phyloP scores from a whole-genome alignment of 2,113 vertebrate species.

The Podarcis raffonei region DNA sequence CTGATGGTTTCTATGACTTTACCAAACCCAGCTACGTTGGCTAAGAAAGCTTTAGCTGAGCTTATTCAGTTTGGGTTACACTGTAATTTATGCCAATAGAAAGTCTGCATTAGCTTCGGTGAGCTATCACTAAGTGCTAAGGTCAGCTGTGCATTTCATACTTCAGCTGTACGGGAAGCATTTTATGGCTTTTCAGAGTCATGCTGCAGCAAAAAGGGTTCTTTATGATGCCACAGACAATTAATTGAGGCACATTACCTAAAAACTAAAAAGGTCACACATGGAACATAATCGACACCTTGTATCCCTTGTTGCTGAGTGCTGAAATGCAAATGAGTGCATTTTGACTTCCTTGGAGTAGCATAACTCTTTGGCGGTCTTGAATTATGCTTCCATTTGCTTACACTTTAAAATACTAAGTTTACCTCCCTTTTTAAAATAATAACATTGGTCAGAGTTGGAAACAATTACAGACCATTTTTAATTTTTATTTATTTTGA shows the following conservation, averaged over 20 bases:
- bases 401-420: conserved; percentile 67
- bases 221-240: conserved; percentile 77
- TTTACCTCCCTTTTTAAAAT: conserved; percentile 50
- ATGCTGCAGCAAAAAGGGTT: conserved; percentile 61
- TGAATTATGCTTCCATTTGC: conserved; percentile 66
- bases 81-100: conserved; percentile 64
- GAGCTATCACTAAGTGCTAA: conserved; percentile 67
- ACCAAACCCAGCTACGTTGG: conserved; percentile 29
- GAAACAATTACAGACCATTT: conserved; percentile 22
- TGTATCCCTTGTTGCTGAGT: conserved; percentile 73
- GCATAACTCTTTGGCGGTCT: conserved; percentile 57
- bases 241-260: conserved; percentile 76
- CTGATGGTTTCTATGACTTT: conserved; percentile 37
- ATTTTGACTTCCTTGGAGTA: conserved; percentile 56
- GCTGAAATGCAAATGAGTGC: conserved; percentile 73
- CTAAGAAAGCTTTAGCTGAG: conserved; percentile 38
- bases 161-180: conserved; percentile 67
- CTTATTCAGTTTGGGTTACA: conserved; percentile 29
- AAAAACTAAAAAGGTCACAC: conserved; percentile 76
- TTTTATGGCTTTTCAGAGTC: conserved; percentile 73
- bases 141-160: conserved; percentile 76
- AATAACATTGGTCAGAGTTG: conserved; percentile 34
- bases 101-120: conserved; percentile 64
- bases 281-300: conserved; percentile 71
- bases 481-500: neutral